phyloP scores from a whole-genome alignment of 2,888 invertebrate species.

The Synanthedon myopaeformis region DNA sequence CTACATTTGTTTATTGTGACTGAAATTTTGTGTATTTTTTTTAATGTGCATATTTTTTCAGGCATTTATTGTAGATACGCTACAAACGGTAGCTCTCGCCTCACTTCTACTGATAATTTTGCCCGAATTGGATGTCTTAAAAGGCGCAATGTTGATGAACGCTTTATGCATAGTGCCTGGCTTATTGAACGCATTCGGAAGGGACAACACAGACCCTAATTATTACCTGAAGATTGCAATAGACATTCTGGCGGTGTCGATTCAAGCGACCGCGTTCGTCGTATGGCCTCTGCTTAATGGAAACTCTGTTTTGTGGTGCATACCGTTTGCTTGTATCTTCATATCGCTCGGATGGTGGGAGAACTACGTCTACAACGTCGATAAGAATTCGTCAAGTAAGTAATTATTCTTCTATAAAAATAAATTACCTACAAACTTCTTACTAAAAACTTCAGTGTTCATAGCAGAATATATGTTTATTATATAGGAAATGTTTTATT shows the following conservation, averaged over 20 bases:
- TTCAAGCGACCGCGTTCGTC: constrained; percentile 76
- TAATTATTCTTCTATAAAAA: background rate
- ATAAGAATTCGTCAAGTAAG: constrained; percentile 36
- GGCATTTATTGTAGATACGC: constrained; percentile 79
- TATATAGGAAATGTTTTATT: no score
- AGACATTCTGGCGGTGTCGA: constrained; percentile 72
- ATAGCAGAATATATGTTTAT: no score
- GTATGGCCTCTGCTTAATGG: constrained; percentile 75
- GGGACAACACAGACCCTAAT: constrained; percentile 40
- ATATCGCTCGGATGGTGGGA: constrained; percentile 88
- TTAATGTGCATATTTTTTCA: constrained; percentile 20
- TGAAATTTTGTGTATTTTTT: background rate
- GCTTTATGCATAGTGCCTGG: constrained; percentile 86
- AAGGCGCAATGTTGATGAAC: constrained; percentile 86
- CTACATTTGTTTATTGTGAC: background rate
- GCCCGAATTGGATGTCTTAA: constrained; percentile 83
- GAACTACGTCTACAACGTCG: constrained; percentile 73
- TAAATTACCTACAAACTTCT: no score
- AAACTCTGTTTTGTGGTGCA: constrained; percentile 65
- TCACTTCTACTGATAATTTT: constrained; percentile 80
- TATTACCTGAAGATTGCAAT: constrained; percentile 48
- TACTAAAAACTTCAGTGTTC: no score
- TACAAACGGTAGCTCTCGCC: constrained; percentile 83
- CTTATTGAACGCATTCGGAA: constrained; percentile 73
- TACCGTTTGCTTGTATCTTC: constrained; percentile 74